Evolutionary conservation across 2,888 invertebrate genomes (phyloP), one percentile per base, ranked within the genome.

Genomic region (Norana najaformis): DNA sequence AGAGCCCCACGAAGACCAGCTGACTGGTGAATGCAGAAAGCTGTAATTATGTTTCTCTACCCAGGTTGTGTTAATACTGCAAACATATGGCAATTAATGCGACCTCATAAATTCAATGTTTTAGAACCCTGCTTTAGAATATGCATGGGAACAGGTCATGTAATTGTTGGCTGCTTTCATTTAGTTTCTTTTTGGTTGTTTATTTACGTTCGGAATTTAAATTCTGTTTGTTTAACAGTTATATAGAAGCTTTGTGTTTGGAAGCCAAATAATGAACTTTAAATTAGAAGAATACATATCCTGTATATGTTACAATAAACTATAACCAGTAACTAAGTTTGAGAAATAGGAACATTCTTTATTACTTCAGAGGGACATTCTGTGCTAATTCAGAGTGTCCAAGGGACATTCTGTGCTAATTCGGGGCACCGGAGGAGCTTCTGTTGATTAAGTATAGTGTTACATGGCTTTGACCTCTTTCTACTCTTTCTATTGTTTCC

Each of bases 401-500:
- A 69, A n/a, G n/a, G 69, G 69, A 69, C 69, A 69, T 69, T 69
- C 69, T 69, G 69, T 69, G 69, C 69, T 69, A 69, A 69, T 69
- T 69, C 6, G n/a, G 69, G 69, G 69, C 69, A 69, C n/a, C 69
- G n/a, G 69, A 69, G 3, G 69, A 8, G 69, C 30, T 11, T 69
- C 69, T 69, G 69, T 69, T 69, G 69, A 69, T 69, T 69, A n/a
- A 69, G 69, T 69, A 8, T 69, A n/a, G 69, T 69, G 69, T 69
- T 69, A 30, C n/a, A 11, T n/a, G 34, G 35, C 35, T 85, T 37
- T 85, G 85, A 85, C 85, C 85, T 36, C 37, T 85, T 23, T 18
- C 85, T 85, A 85, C 85, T 36, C 37, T 85, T 23, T 18, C 85
- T 85, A 85, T 85, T 85, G 85, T 85, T 85, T 85, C 85, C 35